A percentile compares a stretch with the other conserved stretches of the same genome.
phyloP scores from a whole-genome alignment of 2,113 vertebrate genomes.

The Psophia crepitans region DNA sequence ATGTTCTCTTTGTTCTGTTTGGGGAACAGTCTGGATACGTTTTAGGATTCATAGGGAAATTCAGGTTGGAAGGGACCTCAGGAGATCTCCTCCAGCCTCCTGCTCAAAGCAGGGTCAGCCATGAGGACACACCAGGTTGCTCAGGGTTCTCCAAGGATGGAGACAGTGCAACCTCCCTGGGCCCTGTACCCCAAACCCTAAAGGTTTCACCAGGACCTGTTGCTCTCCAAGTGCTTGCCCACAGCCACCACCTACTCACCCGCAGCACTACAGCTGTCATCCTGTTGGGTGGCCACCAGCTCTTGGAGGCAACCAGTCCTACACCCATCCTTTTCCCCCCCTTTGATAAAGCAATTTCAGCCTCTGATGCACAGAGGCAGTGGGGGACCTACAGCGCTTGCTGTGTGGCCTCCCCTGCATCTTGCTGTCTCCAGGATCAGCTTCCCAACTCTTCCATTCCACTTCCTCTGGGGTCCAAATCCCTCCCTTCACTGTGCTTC shows the following conservation, averaged over 20 bases:
- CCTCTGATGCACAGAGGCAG: not conserved
- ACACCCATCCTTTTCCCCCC: not conserved
- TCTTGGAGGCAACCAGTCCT: not conserved
- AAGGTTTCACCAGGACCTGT: not conserved
- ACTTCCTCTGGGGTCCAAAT: not conserved
- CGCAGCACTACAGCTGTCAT: not conserved
- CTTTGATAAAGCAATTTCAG: not conserved
- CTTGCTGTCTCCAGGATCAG: not conserved
- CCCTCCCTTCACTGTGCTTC: not conserved
- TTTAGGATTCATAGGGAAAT: not conserved
- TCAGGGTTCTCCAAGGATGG: not conserved
- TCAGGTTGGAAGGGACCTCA: not conserved
- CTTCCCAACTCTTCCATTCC: not conserved
- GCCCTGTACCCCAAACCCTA: not conserved
- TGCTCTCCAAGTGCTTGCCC: not conserved
- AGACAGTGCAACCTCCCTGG: not conserved
- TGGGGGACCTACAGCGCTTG: not conserved
- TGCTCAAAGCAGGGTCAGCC: not conserved
- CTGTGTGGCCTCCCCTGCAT: not conserved
- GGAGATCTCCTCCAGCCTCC: not conserved
- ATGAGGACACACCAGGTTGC: not conserved
- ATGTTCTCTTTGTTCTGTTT: not conserved
- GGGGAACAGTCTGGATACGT: not conserved
- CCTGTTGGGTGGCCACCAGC: not conserved
- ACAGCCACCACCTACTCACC: not conserved